phyloP scores from a whole-genome alignment of 2,797 vertebrate species.

The Pygocentrus nattereri region DNA sequence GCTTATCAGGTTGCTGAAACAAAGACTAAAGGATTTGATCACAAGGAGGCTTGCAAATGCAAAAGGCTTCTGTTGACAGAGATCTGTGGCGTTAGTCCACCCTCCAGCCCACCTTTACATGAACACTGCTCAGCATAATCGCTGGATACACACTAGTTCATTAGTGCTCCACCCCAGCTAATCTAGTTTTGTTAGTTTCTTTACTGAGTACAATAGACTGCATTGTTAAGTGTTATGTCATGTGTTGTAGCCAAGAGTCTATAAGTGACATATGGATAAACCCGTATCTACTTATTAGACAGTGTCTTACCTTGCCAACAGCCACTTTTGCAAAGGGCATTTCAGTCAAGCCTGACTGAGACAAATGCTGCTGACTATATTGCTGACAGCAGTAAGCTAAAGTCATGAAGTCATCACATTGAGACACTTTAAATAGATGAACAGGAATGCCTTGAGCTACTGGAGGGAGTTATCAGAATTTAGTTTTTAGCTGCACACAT shows the following conservation, averaged over 20 bases:
- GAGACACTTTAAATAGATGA: background rate
- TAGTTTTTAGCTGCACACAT: background rate
- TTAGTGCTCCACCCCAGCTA: background rate
- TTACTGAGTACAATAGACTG: background rate
- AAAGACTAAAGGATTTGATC: conserved; percentile 17
- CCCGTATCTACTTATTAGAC: background rate
- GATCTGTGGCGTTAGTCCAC: background rate
- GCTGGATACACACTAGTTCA: background rate
- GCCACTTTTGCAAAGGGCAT: background rate
- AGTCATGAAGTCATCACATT: background rate
- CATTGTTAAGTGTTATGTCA: background rate
- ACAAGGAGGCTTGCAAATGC: conserved; percentile 16
- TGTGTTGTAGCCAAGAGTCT: background rate
- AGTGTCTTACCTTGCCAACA: background rate
- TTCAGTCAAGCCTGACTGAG: background rate
- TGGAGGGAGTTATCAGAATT: background rate
- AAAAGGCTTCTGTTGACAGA: conserved; percentile 26
- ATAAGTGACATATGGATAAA: background rate
- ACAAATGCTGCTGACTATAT: background rate
- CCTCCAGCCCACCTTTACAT: background rate
- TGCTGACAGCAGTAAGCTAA: conserved; percentile 8
- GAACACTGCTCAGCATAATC: background rate
- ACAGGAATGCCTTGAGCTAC: background rate
- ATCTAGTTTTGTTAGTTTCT: background rate
- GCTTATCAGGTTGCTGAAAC: conserved; percentile 36